Conservation (phyloP, 2,888 invertebrate genomes). For the Acanthosepion esculentum region DNA sequence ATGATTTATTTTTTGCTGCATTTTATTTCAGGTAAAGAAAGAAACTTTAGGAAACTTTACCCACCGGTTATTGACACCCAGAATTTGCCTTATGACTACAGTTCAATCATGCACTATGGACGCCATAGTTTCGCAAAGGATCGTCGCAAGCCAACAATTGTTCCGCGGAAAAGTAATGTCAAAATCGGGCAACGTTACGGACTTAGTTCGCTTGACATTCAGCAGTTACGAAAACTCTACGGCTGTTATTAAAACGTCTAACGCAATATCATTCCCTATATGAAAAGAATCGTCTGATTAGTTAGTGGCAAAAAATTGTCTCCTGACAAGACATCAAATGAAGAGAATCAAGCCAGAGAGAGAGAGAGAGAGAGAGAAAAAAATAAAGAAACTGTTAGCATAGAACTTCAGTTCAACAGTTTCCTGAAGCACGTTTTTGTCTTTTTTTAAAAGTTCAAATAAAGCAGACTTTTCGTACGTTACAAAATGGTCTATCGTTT, state of each 20-base stretch:
- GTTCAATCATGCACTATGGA: conserved; percentile 86
- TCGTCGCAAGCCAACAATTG: conserved; percentile 76
- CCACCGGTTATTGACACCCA: conserved; percentile 57
- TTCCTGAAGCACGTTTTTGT: too few species aligned
- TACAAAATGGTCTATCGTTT: too few species aligned
- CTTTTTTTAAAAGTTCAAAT: too few species aligned
- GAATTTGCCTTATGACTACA: conserved; percentile 82
- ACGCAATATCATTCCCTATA: neutral
- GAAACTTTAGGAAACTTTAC: conserved; percentile 61
- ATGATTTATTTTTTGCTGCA: too few species aligned
- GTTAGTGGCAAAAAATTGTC: too few species aligned
- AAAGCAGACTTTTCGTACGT: too few species aligned
- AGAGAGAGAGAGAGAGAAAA: too few species aligned
- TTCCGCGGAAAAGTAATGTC: conserved; percentile 75
- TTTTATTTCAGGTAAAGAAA: conserved; percentile 56
- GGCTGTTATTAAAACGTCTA: conserved; percentile 61
- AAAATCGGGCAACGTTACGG: conserved; percentile 78
- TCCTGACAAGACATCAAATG: too few species aligned
- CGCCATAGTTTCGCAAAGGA: conserved; percentile 77
- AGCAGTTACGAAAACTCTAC: conserved; percentile 75
- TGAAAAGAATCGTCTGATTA: too few species aligned
- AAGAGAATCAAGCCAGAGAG: too few species aligned
- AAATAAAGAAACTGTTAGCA: too few species aligned
- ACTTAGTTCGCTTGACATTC: conserved; percentile 73
- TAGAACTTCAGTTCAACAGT: too few species aligned